phyloP scores from a whole-genome alignment of 2,888 invertebrate genomes.

The Onthophagus sagittarius region DNA sequence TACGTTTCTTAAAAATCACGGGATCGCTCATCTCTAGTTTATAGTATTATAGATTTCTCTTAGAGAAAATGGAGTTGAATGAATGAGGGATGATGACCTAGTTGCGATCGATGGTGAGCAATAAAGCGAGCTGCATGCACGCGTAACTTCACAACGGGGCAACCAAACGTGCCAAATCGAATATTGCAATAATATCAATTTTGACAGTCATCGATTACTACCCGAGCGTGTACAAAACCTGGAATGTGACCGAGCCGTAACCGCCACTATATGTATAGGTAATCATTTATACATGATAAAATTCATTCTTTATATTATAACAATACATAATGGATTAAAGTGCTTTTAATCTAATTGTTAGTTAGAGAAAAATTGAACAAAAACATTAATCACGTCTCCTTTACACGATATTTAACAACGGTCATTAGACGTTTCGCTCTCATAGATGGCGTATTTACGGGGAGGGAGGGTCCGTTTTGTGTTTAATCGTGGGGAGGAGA shows the following conservation, averaged over 20 bases:
- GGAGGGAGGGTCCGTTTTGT: background rate
- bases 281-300: background rate
- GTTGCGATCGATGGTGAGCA: background rate
- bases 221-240: background rate
- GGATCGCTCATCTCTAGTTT: too few species aligned
- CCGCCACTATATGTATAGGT: background rate
- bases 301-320: background rate
- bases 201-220: constrained; percentile 6
- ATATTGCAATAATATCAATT: constrained; percentile 10
- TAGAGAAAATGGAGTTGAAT: background rate
- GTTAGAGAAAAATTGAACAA: too few species aligned
- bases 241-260: too few species aligned
- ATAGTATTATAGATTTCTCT: background rate
- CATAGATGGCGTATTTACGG: background rate
- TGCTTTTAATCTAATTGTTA: too few species aligned
- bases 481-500: background rate
- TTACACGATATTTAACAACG: background rate
- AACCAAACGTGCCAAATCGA: background rate
- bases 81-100: background rate
- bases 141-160: constrained; percentile 1
- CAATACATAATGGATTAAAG: background rate
- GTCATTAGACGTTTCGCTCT: background rate
- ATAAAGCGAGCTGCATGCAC: background rate
- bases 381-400: background rate
- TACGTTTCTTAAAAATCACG: too few species aligned